Percentiles rank a stretch among this genome's conserved stretches.
phyloP scores from a whole-genome alignment of 2,113 vertebrate species.

The Vulpes vulpes region DNA sequence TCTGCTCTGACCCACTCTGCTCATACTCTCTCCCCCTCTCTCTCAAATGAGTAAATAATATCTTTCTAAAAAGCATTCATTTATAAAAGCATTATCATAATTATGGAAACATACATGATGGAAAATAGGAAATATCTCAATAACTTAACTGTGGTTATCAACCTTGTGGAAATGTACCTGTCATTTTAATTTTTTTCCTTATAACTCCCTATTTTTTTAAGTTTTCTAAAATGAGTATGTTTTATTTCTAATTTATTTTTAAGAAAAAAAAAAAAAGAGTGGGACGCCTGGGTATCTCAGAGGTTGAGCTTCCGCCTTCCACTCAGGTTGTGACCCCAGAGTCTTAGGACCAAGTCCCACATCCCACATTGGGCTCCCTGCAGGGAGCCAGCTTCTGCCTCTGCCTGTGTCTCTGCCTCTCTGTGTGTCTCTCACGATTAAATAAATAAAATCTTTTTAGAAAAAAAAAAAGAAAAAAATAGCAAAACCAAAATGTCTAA shows the following conservation, averaged over 20 bases:
- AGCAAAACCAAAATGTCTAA: neutral
- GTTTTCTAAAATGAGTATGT: neutral
- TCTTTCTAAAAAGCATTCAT: neutral
- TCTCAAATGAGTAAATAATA: too few species aligned
- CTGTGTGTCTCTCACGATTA: too few species aligned
- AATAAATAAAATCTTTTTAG: too few species aligned
- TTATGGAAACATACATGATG: neutral
- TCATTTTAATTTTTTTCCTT: slow-evolving; percentile 17
- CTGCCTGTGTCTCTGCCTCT: too few species aligned
- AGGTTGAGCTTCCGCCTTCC: too few species aligned
- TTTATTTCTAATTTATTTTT: slow-evolving; percentile 45
- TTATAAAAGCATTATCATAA: neutral
- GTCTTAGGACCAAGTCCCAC: too few species aligned
- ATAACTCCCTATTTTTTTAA: neutral
- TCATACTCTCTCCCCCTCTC: too few species aligned
- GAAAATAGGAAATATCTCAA: neutral
- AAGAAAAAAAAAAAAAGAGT: neutral
- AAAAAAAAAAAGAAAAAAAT: neutral
- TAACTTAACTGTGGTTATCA: neutral
- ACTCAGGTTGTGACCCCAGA: too few species aligned
- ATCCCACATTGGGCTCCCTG: too few species aligned
- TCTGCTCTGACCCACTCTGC: too few species aligned
- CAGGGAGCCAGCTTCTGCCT: too few species aligned
- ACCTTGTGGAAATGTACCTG: neutral
- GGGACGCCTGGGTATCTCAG: too few species aligned